Base-by-base conservation (phyloP, 2,113 vertebrate species). In the Psilopogon haemacephalus region DNA sequence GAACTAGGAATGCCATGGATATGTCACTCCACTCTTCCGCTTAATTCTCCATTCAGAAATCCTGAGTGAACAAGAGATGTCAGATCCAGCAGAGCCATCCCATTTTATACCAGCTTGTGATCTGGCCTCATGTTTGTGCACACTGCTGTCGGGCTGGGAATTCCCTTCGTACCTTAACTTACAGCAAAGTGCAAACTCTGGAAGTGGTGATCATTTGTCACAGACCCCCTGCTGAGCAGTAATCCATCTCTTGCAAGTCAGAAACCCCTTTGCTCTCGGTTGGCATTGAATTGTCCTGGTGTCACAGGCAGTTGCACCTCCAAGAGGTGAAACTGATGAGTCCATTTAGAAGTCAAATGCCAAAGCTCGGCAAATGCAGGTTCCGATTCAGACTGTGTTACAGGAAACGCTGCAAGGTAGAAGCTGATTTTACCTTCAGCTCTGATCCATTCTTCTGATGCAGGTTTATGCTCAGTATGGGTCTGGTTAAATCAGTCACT, bases 391-490 rank as follows among this genome's bases (percentile, higher is more conserved):
- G 19, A 3, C 40, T 19, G 33, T 52, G 14, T 72, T 32, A 28
- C 64, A 76, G 21, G 28, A 72, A 87, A 35, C 60, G 55, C 81
- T 58, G 55, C 3, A 6, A 79, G 71, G 16, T 65, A 60, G 70
- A 78, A 84, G 50, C 48, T 62, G 88, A n/a, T 81, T 94, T 96
- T 86, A 74, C 67, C 63, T 84, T 81, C 55, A 58, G 1, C 42
- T 93, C 69, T 69, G 52, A 71, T 68, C 82, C 0, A 0, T 91
- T 83, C 63, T 37, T 73, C 63, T 88, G 42, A 38, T 33, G 27
- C 1, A 1, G 54, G 17, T 84, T 95, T 80, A 37, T 59, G 73
- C 75, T 84, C 77, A 30, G 50, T 59, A 27, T 59, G 89, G 26
- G 26, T 78, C 88, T 82, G 50, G 44, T 94, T 93, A 72, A 78